These are phyloP conservation scores for Lepus townsendii DNA, from an alignment of 2,797 vertebrate genomes.

Conservation along the genomic window DNA sequence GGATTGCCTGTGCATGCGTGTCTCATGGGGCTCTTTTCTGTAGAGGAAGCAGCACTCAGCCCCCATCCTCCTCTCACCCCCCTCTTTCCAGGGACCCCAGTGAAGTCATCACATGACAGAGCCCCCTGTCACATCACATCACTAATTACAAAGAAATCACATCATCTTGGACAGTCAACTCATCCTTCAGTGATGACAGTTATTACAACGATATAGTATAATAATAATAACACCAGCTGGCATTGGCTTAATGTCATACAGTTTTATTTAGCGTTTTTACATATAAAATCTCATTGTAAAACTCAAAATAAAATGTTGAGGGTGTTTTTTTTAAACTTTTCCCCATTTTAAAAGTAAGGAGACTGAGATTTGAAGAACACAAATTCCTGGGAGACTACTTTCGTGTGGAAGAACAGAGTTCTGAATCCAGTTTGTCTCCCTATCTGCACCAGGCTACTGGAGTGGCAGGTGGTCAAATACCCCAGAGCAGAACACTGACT, in stretches of 20 bases:
- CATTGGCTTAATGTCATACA: background rate
- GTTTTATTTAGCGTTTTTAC: background rate
- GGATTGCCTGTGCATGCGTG: background rate
- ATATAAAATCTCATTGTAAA: background rate
- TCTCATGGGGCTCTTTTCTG: background rate
- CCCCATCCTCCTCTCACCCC: too few species aligned
- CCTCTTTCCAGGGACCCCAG: background rate
- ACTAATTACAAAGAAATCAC: background rate
- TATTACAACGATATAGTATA: background rate
- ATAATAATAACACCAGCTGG: background rate
- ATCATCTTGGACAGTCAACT: too few species aligned
- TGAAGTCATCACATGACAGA: background rate
- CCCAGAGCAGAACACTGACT: background rate
- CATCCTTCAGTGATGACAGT: background rate
- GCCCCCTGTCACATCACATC: background rate
- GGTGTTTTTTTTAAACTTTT: background rate
- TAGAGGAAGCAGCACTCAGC: background rate
- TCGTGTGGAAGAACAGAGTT: too few species aligned
- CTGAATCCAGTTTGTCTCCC: too few species aligned
- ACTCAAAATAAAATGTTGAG: background rate
- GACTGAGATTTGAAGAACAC: background rate
- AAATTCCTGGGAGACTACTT: background rate
- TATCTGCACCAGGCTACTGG: background rate
- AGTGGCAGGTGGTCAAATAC: fast-evolving
- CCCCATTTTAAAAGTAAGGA: background rate